Percentiles rank a stretch among this genome's conserved stretches.
Conservation (phyloP, 2,888 invertebrate genomes). For the Heliconius sara region DNA sequence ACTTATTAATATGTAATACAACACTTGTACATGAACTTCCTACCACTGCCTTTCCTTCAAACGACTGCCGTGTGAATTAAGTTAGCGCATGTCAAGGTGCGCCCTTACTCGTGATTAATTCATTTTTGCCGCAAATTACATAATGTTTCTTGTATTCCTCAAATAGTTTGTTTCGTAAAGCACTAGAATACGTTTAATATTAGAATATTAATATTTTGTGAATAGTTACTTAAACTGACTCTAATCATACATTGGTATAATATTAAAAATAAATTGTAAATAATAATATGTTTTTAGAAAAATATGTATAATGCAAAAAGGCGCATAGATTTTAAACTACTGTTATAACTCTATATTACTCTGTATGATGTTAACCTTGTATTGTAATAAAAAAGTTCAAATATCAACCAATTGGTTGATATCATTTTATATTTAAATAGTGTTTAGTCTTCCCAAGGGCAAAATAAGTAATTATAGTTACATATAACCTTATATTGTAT, state of each 20-base stretch:
- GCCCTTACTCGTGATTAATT: conserved; percentile 27
- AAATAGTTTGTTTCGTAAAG: not conserved
- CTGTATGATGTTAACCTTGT: not conserved
- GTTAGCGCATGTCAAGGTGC: conserved; percentile 30
- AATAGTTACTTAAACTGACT: not conserved
- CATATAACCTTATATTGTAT: not conserved
- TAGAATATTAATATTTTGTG: not conserved
- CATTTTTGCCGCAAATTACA: conserved; percentile 10
- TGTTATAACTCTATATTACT: not conserved
- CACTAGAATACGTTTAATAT: not conserved
- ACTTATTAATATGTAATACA: conserved; percentile 15
- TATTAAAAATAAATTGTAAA: not conserved
- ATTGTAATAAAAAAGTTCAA: not conserved
- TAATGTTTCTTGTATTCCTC: not conserved
- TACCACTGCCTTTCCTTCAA: conserved; percentile 20
- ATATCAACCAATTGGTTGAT: not conserved
- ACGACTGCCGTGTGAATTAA: conserved; percentile 20
- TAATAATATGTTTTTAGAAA: not conserved
- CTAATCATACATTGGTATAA: not conserved
- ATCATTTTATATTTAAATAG: not conserved
- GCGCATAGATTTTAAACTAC: not conserved
- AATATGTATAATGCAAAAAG: not conserved
- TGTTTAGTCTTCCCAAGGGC: not conserved
- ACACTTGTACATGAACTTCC: conserved; percentile 14
- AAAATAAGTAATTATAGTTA: not conserved